Conservation (phyloP, 2,888 invertebrate genomes). For the Dynastes grantii region DNA sequence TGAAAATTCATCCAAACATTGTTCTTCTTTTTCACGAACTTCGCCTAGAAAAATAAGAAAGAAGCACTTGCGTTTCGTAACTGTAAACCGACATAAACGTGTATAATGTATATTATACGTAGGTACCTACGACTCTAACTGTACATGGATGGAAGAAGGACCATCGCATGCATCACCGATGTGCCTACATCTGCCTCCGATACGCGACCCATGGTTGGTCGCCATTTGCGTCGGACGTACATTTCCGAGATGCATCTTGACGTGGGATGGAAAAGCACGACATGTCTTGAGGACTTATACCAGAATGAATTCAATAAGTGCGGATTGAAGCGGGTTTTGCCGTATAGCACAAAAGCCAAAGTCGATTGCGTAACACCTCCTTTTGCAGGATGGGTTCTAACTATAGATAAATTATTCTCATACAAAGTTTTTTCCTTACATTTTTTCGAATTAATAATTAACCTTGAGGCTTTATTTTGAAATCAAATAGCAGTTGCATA, state of each 20-base stretch:
- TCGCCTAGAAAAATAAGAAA: not conserved
- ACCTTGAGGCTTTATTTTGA: not conserved
- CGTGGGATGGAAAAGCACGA: not conserved
- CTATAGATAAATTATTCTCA: no score
- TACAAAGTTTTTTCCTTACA: not conserved
- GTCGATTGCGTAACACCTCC: slow-evolving; percentile 7
- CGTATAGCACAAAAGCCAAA: not conserved
- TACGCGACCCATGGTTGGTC: no score
- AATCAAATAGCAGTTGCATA: no score
- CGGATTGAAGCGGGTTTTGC: not conserved
- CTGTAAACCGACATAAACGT: slow-evolving; percentile 10
- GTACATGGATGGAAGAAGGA: not conserved
- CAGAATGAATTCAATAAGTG: not conserved
- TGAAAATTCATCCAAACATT: no score
- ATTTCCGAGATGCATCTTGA: not conserved
- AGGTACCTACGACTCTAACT: slow-evolving; percentile 25
- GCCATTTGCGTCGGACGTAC: no score
- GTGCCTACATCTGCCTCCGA: no score
- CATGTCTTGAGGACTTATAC: not conserved
- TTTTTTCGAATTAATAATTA: not conserved
- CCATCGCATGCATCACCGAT: slow-evolving; percentile 12
- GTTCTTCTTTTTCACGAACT: not conserved
- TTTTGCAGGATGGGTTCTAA: slow-evolving; percentile 4
- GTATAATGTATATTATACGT: not conserved
- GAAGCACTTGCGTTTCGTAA: slow-evolving; percentile 32